These are phyloP conservation scores for Gymnarchus niloticus DNA, from an alignment of 2,113 vertebrate genomes.

Conservation along the genomic window DNA sequence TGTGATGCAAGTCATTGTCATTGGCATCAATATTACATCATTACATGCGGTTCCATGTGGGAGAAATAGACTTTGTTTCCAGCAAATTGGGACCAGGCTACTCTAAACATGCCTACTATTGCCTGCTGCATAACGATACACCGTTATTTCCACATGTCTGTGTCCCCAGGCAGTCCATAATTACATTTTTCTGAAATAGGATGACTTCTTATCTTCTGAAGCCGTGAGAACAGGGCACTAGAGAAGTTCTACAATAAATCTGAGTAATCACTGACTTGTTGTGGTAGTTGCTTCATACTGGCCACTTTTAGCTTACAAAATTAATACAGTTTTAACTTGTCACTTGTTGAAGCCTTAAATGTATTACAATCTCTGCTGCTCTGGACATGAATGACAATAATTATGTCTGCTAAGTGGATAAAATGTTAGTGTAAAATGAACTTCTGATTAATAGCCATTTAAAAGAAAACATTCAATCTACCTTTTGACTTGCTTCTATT, in stretches of 20 bases:
- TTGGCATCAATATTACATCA: not conserved
- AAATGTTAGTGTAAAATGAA: not conserved
- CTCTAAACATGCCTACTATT: not conserved
- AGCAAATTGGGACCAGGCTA: constrained; percentile 10
- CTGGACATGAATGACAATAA: not conserved
- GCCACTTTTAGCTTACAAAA: not conserved
- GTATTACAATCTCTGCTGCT: not conserved
- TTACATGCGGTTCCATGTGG: not conserved
- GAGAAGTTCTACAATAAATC: not conserved
- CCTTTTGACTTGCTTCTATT: not conserved
- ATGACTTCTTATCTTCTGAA: not conserved
- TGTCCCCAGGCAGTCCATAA: not conserved
- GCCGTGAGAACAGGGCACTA: not conserved
- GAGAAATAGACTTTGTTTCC: not conserved
- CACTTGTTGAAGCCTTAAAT: not conserved
- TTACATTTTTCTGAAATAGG: not conserved
- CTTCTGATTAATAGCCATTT: not conserved
- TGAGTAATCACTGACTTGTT: not conserved
- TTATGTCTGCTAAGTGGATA: not conserved
- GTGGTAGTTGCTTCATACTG: not conserved
- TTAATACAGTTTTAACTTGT: not conserved
- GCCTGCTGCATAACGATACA: not conserved
- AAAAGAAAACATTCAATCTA: not conserved
- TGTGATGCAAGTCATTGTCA: not conserved
- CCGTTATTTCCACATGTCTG: not conserved